Conservation (phyloP, 2,113 vertebrate species). For the Nasalis larvatus region DNA sequence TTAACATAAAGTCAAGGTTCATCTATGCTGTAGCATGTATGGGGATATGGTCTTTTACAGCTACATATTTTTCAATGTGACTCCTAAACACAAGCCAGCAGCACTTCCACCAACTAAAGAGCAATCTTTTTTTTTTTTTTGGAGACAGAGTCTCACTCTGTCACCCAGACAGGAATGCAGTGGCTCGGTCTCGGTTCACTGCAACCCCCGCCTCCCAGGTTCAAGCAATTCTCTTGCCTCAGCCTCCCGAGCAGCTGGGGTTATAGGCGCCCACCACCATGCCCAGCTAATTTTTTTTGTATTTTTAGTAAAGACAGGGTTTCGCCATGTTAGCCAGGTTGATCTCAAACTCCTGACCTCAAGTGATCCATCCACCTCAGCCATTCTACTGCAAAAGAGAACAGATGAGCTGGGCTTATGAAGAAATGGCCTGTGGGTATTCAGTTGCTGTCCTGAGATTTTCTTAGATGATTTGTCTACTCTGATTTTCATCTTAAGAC, state of each 20-base stretch:
- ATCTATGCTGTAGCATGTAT: neutral
- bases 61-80: neutral
- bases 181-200: too few species aligned
- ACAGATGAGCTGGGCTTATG: neutral
- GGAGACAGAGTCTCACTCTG: too few species aligned
- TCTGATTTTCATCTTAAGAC: neutral
- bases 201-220: too few species aligned
- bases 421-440: neutral
- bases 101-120: neutral
- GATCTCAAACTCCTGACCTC: too few species aligned
- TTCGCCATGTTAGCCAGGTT: too few species aligned
- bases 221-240: too few species aligned
- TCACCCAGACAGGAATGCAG: too few species aligned
- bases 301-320: too few species aligned
- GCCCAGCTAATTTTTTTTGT: too few species aligned
- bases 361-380: too few species aligned
- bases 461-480: conserved; percentile 5
- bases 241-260: too few species aligned
- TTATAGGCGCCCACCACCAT: too few species aligned
- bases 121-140: neutral
- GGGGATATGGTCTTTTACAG: neutral
- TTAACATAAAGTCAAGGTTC: neutral
- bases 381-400: neutral
- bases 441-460: neutral
- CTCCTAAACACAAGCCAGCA: neutral